A percentile compares a stretch with the other conserved stretches of the same genome.
Conservation (phyloP, 2,113 vertebrate species). For the Syngnathoides biaculeatus region DNA sequence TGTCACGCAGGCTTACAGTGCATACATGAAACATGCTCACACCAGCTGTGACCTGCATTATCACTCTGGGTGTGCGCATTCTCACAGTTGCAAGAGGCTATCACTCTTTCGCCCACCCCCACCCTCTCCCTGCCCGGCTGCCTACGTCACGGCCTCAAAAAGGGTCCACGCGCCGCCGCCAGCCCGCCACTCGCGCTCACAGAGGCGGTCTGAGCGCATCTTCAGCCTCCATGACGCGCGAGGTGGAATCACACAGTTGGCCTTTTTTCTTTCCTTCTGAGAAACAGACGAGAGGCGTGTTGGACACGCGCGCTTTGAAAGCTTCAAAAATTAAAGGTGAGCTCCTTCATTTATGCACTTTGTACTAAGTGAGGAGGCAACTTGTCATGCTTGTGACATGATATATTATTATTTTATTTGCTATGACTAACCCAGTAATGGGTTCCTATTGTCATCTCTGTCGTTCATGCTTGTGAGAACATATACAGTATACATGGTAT, state of each 20-base stretch:
- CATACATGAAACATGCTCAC: background rate
- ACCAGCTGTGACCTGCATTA: slow-evolving; percentile 15
- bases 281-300: background rate
- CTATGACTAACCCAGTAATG: too few relatives aligned
- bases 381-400: background rate
- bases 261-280: background rate
- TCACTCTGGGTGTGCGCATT: background rate
- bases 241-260: background rate
- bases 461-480: too few relatives aligned
- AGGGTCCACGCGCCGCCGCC: background rate
- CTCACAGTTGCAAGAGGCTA: background rate
- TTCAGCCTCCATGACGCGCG: background rate
- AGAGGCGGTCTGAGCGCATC: slow-evolving; percentile 29
- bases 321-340: background rate
- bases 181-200: slow-evolving; percentile 38
- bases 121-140: background rate
- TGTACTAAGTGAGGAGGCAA: background rate
- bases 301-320: background rate
- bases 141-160: slow-evolving; percentile 47
- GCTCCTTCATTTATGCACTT: background rate
- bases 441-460: too few relatives aligned
- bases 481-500: too few relatives aligned
- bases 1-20: background rate
- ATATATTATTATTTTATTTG: too few relatives aligned
- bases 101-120: slow-evolving; percentile 17